Evolutionary conservation across 1,140 invertebrate species (phyloP), one percentile per base, ranked within the genome.

Genomic region (Paralvinella palmiformis): DNA sequence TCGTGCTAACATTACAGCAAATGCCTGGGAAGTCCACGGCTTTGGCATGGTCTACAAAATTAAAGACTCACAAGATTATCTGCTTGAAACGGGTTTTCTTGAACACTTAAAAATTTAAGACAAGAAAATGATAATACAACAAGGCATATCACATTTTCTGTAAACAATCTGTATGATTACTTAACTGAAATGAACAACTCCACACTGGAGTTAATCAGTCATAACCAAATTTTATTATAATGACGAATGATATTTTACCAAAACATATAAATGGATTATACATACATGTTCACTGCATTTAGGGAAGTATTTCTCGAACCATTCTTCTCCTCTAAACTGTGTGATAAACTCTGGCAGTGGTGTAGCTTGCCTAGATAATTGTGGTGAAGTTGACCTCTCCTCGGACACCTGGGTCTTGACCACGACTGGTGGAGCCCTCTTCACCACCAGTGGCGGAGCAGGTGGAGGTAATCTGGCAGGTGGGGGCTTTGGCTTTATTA

Each of bases 31-130:
- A 1, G 71, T 72, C 77, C 76, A 79, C 27, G 77, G 77, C 50
- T 79, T 78, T 6, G 76, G 73, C 48, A 77, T 58, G n/a, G 69
- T 76, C 77, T 79, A n/a, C n/a, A n/a, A n/a, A n/a, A n/a, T n/a
- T n/a, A n/a, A n/a, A n/a, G n/a, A n/a, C n/a, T n/a, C n/a, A n/a
- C n/a, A n/a, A n/a, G n/a, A n/a, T n/a, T n/a, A n/a, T n/a, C n/a
- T n/a, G n/a, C n/a, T n/a, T n/a, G n/a, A n/a, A n/a, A n/a, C n/a
- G n/a, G n/a, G n/a, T n/a, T n/a, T n/a, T n/a, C n/a, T n/a, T n/a
- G n/a, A n/a, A n/a, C n/a, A n/a, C n/a, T n/a, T n/a, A n/a, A n/a
- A n/a, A n/a, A n/a, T n/a, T n/a, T n/a, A n/a, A n/a, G n/a, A n/a
- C n/a, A n/a, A n/a, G n/a, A n/a, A n/a, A n/a, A n/a, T n/a, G n/a